phyloP scores from a whole-genome alignment of 2,888 invertebrate genomes.

The Pycnomerus fuliginosus region DNA sequence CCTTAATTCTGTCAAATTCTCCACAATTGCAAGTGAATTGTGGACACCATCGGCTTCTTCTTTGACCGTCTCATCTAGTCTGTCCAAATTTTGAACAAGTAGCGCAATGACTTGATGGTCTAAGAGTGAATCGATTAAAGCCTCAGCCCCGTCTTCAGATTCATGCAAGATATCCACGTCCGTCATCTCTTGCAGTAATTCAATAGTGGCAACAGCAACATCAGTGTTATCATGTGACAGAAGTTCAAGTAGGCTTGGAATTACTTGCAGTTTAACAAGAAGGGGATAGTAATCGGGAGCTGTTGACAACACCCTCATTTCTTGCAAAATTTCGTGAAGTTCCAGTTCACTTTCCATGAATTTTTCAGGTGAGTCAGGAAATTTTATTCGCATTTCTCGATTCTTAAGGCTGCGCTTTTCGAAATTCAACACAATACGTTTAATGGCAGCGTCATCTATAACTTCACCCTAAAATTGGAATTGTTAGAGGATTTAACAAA shows the following conservation, averaged over 20 bases:
- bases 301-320: conserved; percentile 91
- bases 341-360: conserved; percentile 96
- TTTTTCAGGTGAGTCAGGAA: conserved; percentile 94
- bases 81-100: conserved; percentile 88
- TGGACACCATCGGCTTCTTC: conserved; percentile 97
- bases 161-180: conserved; percentile 96
- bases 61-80: conserved; percentile 89
- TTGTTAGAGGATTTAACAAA: neutral
- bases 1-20: conserved; percentile 91
- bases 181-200: conserved; percentile 79
- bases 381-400: conserved; percentile 98
- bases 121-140: conserved; percentile 82
- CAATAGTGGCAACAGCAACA: conserved; percentile 60
- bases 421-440: conserved; percentile 86
- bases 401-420: conserved; percentile 93
- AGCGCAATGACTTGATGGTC: conserved; percentile 84
- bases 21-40: conserved; percentile 84
- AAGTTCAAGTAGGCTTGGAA: conserved; percentile 89
- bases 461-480: conserved; percentile 66
- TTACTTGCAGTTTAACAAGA: conserved; percentile 84
- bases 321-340: conserved; percentile 73
- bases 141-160: conserved; percentile 87
- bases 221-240: conserved; percentile 96
- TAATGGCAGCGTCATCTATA: conserved; percentile 83
- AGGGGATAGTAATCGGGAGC: conserved; percentile 93